A percentile compares a stretch with the other conserved stretches of the same genome.
Conservation (phyloP, 2,797 vertebrate genomes). For the Melanotaenia nigrans region DNA sequence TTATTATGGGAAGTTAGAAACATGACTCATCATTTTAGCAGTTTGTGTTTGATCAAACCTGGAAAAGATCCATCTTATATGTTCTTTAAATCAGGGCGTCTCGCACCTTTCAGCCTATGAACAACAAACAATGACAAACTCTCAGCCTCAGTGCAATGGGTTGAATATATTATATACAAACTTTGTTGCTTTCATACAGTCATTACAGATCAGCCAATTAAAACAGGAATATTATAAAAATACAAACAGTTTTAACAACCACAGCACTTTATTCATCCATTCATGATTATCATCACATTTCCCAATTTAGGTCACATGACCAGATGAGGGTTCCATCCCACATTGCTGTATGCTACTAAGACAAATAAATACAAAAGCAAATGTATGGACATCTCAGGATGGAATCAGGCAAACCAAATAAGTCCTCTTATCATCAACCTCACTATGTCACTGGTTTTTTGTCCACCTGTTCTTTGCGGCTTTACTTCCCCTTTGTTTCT, state of each 20-base stretch:
- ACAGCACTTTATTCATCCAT: neutral
- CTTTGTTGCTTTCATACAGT: no score
- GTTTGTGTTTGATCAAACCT: neutral
- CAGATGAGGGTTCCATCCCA: neutral
- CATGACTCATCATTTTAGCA: neutral
- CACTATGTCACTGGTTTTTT: neutral
- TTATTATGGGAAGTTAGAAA: no score
- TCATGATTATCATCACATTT: neutral
- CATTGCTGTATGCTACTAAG: neutral
- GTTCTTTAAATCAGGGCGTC: no score
- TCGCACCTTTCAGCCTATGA: no score
- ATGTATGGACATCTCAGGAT: neutral
- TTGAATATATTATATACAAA: no score
- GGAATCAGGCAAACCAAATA: neutral
- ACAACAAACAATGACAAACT: no score
- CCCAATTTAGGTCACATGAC: neutral
- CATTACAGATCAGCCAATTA: neutral
- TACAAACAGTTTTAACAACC: neutral
- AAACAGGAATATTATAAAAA: neutral
- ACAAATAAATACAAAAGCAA: neutral
- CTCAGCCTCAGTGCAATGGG: no score
- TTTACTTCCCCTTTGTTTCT: neutral
- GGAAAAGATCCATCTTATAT: no score
- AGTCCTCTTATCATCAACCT: no score
- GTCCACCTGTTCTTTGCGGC: no score